Evolutionary conservation across 2,113 vertebrate genomes (phyloP), one percentile per base, ranked within the genome.

Genomic region (Phyllostomus hastatus): DNA sequence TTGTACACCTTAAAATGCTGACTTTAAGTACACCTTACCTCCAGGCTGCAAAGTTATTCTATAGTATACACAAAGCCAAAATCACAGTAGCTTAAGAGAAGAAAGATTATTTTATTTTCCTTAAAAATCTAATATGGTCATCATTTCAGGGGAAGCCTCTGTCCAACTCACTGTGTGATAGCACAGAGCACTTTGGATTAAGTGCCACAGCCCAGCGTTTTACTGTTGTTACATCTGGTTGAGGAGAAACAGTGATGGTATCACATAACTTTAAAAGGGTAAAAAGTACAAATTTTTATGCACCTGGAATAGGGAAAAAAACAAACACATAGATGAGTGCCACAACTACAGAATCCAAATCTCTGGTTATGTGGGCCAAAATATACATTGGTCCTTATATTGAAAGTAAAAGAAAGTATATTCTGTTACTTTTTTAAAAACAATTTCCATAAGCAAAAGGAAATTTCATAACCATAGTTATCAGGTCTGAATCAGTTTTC

Each of bases 361-460:
- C 14, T 88, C 64, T 87, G 19, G 0, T 7, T 17, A 73, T 67
- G 0, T 0, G 1, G 8, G 0, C 2, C 41, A 35, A 67, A 57
- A 11, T 24, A 82, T 61, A 9, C 4, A 57, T 70, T 88, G 50
- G 15, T 15, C 50, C 50, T 17, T 52, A 52, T 52, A 52, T 17
- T 52, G 50, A 52, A 52, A 52, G 16, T 52, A 52, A 52, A 15
- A 52, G 50, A 52, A 52, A 52, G 50, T 52, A 52, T 17, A 52
- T 52, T 50, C 50, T 82, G 17, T 5, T 52, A 28, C 4, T 15
- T 66, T 66, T 88, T 88, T 33, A 38, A 31, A 61, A 31, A 66
- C 7, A 35, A 67, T 10, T 64, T 52, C 26, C 7, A 7, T 57
- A 90, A 93, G 4, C 14, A 81, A 0, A 5, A 41, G 5, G 1